Evolutionary conservation across 2,888 invertebrate genomes (phyloP).

Genomic region (Eristalinus aeneus): DNA sequence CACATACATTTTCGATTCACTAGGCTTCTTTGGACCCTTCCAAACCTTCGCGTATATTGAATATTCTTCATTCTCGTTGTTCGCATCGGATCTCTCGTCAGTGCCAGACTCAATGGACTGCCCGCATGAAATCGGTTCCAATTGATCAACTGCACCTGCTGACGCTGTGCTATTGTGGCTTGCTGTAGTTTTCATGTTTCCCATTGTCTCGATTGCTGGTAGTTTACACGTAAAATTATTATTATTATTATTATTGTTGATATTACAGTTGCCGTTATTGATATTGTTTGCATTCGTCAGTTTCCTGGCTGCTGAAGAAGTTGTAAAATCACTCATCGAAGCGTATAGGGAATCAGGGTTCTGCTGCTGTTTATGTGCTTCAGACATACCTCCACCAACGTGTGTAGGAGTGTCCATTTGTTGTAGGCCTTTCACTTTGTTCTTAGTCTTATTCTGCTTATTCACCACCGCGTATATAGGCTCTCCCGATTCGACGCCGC

Average conservation of each 20-base stretch:
- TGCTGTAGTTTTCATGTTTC: conserved; percentile 71
- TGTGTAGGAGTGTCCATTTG: conserved; percentile 58
- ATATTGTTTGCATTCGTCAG: conserved; percentile 61
- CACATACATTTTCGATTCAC: conserved; percentile 80
- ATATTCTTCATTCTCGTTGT: conserved; percentile 76
- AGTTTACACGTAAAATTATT: conserved; percentile 70
- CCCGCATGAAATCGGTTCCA: conserved; percentile 48
- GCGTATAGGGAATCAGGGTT: conserved; percentile 49
- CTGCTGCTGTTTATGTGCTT: conserved; percentile 68
- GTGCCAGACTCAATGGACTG: conserved; percentile 45
- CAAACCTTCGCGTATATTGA: conserved; percentile 81
- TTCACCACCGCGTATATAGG: conserved; percentile 81
- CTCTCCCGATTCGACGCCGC: conserved; percentile 71
- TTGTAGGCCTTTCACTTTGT: conserved; percentile 77
- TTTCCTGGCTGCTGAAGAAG: conserved; percentile 72
- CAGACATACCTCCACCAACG: conserved; percentile 46
- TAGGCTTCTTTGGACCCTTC: conserved; percentile 80
- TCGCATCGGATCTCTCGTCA: conserved; percentile 64
- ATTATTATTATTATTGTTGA: conserved; percentile 71
- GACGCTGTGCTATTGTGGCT: conserved; percentile 48
- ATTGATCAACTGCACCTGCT: conserved; percentile 41
- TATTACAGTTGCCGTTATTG: conserved; percentile 59
- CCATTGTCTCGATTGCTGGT: conserved; percentile 71
- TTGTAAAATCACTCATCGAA: conserved; percentile 72
- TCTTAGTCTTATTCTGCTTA: conserved; percentile 80